Evolutionary conservation across 2,797 vertebrate genomes (phyloP).

Genomic region (Taeniopygia guttata): DNA sequence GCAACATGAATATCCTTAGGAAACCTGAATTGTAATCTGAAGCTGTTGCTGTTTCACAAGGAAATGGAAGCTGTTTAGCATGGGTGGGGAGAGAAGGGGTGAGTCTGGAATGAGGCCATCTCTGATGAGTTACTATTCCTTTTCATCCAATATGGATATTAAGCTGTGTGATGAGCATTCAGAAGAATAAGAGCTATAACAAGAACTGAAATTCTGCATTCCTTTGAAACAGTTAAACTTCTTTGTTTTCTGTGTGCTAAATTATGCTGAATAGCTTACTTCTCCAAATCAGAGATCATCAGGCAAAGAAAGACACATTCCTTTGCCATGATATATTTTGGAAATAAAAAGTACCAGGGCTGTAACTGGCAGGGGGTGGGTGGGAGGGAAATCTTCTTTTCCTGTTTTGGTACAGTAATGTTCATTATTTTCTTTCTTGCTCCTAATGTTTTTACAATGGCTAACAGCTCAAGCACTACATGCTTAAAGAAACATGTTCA

Average conservation of each 20-base stretch:
- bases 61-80: neutral
- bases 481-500: neutral
- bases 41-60: neutral
- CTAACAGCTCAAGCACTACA: neutral
- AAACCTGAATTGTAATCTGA: neutral
- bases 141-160: neutral
- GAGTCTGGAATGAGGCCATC: neutral
- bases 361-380: neutral
- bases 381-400: neutral
- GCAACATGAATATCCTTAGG: neutral
- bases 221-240: neutral
- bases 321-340: constrained; percentile 17
- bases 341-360: neutral
- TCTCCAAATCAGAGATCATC: constrained; percentile 8
- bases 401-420: neutral
- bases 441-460: neutral
- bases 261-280: neutral
- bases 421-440: neutral
- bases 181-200: neutral
- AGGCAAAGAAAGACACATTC: constrained; percentile 27
- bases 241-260: neutral
- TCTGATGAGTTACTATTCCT: neutral
- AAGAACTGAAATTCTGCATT: neutral
- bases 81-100: neutral
- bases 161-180: neutral